Base-by-base conservation (phyloP, 2,797 vertebrate genomes). In the Phoxinus dragarum region DNA sequence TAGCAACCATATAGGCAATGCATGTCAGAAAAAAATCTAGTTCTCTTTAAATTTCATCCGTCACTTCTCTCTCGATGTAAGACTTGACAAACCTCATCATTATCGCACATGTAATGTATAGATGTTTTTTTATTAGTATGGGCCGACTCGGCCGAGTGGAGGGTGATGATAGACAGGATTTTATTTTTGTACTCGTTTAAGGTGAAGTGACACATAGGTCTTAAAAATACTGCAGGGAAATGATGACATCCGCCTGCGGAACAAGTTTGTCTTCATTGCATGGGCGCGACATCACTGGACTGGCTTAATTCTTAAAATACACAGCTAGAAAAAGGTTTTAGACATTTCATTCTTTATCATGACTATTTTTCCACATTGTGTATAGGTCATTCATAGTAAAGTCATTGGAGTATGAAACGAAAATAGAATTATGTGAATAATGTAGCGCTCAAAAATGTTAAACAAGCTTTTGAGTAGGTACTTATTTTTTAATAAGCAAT, bases 241-340 rank as follows among this genome's bases (percentile, higher is more conserved):
- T 38, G 11, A 11, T 82, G 59, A 76, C 42, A 11, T 84, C 34
- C 49, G 5, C 56, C 54, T 27, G 11, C 21, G 27, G 27, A 52
- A 84, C 73, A 52, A 52, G 82, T 76, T 76, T 75, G 23, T 76
- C 72, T 66, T n/a, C 44, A 54, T 83, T 67, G 23, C 66, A 81
- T 31, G 36, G 14, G 8, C 34, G 69, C 23, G 61, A 59, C 17
- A 23, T 38, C n/a, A 21, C 75, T 40, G 11, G 11, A n/a, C 31
- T 61, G 36, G n/a, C 27, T 59, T 4, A 5, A 59, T 42, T 21
- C 21, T 77, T n/a, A 59, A 77, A 8, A 61, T 27, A 73, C 23
- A n/a, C 40, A 23, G 23, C 34, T 10, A 11, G 34, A 56, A 34
- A 64, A 64, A 31, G 61, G 27, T 64, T 31, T 31, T 16, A 6